A percentile compares a stretch with the other conserved stretches of the same genome.
Conservation (phyloP, 2,888 invertebrate genomes). For the Auanema sp. region DNA sequence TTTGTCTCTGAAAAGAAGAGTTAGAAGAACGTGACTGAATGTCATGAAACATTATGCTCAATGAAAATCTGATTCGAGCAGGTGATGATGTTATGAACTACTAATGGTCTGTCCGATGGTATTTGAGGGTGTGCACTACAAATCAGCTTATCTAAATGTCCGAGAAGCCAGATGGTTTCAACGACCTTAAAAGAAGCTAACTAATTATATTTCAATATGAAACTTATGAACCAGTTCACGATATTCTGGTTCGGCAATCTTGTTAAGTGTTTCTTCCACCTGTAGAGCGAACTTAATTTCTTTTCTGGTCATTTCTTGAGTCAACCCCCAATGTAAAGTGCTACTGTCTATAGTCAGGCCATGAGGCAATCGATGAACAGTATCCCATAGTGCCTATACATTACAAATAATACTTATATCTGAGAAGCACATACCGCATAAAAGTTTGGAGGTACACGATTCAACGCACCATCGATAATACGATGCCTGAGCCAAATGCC, state of each 20-base stretch:
- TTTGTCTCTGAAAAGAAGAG: constrained; percentile 73
- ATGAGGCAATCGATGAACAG: constrained; percentile 75
- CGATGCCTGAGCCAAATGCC: constrained; percentile 95
- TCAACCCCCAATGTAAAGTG: constrained; percentile 81
- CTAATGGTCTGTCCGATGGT: constrained; percentile 58
- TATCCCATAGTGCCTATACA: constrained; percentile 61
- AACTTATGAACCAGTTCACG: constrained; percentile 67
- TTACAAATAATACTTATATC: background rate
- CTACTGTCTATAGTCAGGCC: constrained; percentile 89
- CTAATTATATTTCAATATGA: background rate
- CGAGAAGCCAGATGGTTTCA: constrained; percentile 91
- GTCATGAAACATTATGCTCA: constrained; percentile 85
- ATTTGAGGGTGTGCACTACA: constrained; percentile 46
- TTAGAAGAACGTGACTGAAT: no score
- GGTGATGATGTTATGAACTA: constrained; percentile 87
- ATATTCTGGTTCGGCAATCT: constrained; percentile 97
- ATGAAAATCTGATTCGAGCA: constrained; percentile 91
- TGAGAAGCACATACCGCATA: no score
- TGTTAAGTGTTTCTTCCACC: constrained; percentile 92
- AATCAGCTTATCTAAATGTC: constrained; percentile 72
- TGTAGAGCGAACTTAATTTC: constrained; percentile 96
- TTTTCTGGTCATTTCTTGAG: constrained; percentile 85
- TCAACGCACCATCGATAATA: constrained; percentile 91
- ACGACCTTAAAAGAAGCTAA: constrained; percentile 71
- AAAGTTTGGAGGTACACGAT: constrained; percentile 93